Conservation (phyloP, 2,888 invertebrate species). For the Diabrotica balteata region DNA sequence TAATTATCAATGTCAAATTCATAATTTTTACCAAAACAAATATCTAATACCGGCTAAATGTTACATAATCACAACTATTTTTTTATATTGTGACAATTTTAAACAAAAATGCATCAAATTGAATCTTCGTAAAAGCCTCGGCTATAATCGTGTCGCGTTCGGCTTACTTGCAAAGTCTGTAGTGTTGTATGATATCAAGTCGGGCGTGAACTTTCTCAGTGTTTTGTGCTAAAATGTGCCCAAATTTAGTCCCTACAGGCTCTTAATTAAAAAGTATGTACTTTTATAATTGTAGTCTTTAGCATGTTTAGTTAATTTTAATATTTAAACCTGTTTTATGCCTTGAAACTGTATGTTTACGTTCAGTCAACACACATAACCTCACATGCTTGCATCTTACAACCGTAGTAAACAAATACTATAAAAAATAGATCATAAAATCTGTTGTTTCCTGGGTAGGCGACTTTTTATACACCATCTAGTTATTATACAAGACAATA, state of each 20-base stretch:
- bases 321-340: no score
- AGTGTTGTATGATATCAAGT: slow-evolving; percentile 50
- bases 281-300: background rate
- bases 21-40: no score
- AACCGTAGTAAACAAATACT: slow-evolving; percentile 38
- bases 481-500: no score
- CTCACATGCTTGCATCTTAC: slow-evolving; percentile 44
- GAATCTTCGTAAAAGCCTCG: background rate
- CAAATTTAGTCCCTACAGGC: background rate
- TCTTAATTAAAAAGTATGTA: slow-evolving; percentile 25
- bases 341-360: no score
- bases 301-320: background rate
- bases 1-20: no score
- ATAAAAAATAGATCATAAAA: no score
- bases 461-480: no score
- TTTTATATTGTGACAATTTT: no score
- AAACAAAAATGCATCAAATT: no score
- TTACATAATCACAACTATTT: no score
- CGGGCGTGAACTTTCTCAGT: slow-evolving; percentile 40
- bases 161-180: slow-evolving; percentile 27
- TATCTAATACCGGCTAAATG: no score
- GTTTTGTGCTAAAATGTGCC: slow-evolving; percentile 17
- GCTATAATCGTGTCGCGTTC: slow-evolving; percentile 11
- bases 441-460: no score
- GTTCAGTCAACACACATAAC: slow-evolving; percentile 37